Conservation (phyloP, 2,797 vertebrate genomes). For the Urosaurus nigricauda region DNA sequence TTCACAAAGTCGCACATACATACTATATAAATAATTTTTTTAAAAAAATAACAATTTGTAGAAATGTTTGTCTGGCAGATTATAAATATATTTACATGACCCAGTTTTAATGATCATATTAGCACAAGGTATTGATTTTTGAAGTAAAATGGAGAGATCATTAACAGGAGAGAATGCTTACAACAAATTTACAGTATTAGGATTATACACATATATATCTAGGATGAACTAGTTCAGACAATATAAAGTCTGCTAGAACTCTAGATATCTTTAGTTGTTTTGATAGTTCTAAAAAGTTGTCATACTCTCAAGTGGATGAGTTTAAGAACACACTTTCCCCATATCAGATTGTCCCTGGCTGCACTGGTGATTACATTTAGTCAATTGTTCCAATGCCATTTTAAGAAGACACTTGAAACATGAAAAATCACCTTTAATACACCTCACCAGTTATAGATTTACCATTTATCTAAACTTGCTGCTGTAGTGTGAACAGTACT, state of each 20-base stretch:
- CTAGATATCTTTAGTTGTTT: not conserved
- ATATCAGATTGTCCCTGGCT: slow-evolving; percentile 2
- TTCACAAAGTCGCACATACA: slow-evolving; percentile 19
- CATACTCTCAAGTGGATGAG: not conserved
- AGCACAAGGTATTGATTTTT: slow-evolving; percentile 52
- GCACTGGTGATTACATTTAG: not conserved
- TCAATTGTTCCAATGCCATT: slow-evolving; percentile 18
- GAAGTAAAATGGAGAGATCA: slow-evolving; percentile 42
- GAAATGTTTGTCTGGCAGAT: slow-evolving; percentile 55
- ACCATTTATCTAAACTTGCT: slow-evolving; percentile 24
- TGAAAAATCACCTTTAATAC: slow-evolving; percentile 15
- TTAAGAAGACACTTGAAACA: slow-evolving; percentile 14
- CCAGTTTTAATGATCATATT: slow-evolving; percentile 50
- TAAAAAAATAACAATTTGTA: slow-evolving; percentile 44
- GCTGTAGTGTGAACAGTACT: slow-evolving; percentile 6
- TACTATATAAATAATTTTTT: slow-evolving; percentile 50
- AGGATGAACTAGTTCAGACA: not conserved
- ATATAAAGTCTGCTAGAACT: not conserved
- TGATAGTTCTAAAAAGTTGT: not conserved
- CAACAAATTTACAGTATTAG: not conserved
- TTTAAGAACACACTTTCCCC: not conserved
- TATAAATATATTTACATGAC: slow-evolving; percentile 49
- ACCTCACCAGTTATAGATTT: slow-evolving; percentile 21
- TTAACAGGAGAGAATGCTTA: slow-evolving; percentile 13
- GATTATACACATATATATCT: no score